Evolutionary conservation across 2,113 vertebrate species (phyloP), one percentile per base, ranked within the genome.

Genomic region (Gopherus flavomarginatus): DNA sequence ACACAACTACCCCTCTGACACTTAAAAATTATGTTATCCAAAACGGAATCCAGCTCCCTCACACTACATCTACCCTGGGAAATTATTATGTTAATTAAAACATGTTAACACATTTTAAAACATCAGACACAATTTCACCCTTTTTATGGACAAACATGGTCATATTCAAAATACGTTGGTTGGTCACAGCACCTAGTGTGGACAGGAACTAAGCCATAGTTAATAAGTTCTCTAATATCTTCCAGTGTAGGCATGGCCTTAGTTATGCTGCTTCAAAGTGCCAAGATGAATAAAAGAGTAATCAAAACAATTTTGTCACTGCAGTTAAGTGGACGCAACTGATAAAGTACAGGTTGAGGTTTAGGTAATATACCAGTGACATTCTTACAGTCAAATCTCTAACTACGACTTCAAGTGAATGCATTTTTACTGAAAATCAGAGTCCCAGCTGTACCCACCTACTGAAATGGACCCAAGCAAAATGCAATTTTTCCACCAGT

Each of bases 381-480:
- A 84, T 92, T 97, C 96, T 90, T 90, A 85, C 22, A 53, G 21
- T 56, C 81, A n/a, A 21, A 83, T 59, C 81, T 96, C 82, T 89
- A 84, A 94, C 86, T 96, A 87, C 50, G 62, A 89, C 81, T 79
- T 47, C 89, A 69, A 47, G 72, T 77, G 42, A 87, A 9, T 50
- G 22, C 50, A 87, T 80, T 72, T 96, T 65, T 81, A 83, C 54
- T 86, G 83, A 95, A 97, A 97, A 93, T 80, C 87, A 86, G 93
- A 94, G 92, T 89, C 77, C 80, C 75, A 81, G 77, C 83, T 88
- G 72, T 42, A 89, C 44, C 78, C 69, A 80, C 78, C 83, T 65
- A 93, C 83, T 3, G 86, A 97, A 92, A 83, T 1, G 1, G 81
- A 35, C n/a, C 72, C 5, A 56, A 54, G 54, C 88, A 94, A 84